Base-by-base conservation (phyloP, 2,888 invertebrate genomes). In the Cheilosia soror region DNA sequence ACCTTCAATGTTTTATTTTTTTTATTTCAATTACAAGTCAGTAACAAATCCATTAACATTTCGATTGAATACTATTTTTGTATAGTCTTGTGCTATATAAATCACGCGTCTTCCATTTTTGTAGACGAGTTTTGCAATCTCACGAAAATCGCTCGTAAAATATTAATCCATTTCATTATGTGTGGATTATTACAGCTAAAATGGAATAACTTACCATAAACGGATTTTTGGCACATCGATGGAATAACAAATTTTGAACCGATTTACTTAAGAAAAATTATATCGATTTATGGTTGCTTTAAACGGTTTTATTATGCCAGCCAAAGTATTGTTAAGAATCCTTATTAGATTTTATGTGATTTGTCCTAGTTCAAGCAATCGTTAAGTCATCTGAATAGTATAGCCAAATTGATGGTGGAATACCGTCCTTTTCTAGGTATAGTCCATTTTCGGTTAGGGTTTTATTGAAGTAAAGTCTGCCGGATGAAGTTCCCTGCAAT, bases 351-450 rank as follows among this genome's bases (percentile, higher is more conserved):
- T 65, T 55, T 65, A 25, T 27, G 5, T 15, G 9, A 31, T 3
- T 42, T 37, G 6, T 27, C 3, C 11, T 0, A 5, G 3, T 27
- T 47, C 53, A 73, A 71, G 90, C 92, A 79, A 92, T 89, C 20
- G 92, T 92, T 72, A 92, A 83, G 87, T 92, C 92, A 87, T 92
- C 91, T 6, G 90, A 91, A 79, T 91, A 92, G 86, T 91, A 92
- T 0, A 92, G 87, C 92, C 92, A 92, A 63, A 92, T 83, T 2
- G 91, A 89, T 37, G 92, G 91, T 4, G 90, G 88, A 47, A 89
- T 78, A 51, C 89, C 88, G 2, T 89, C 51, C 57, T 89, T 90
- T 42, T 90, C 89, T 33, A 89, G 89, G 9, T 87, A 88, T n/a
- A 92, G 80, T 2, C 89, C 90, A 87, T 92, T 92, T 68, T 90